Percentiles rank a stretch among this genome's conserved stretches.
These are phyloP conservation scores for Diadegma fenestrale DNA, from an alignment of 2,888 invertebrate genomes.

Conservation along the genomic window DNA sequence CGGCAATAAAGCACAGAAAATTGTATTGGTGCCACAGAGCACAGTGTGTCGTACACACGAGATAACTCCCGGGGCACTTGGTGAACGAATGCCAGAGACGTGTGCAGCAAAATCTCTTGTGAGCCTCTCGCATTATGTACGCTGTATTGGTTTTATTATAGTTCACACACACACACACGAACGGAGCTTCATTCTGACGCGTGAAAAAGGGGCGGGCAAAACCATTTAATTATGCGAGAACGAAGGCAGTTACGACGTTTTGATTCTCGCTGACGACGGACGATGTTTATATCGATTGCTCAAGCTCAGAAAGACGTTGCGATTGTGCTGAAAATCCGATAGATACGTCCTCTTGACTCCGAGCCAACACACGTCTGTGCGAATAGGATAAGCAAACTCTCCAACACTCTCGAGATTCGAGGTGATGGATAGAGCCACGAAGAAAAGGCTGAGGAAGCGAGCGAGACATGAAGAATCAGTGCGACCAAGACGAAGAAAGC, in stretches of 20 bases:
- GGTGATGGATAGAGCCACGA: neutral
- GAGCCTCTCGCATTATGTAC: slow-evolving; percentile 20
- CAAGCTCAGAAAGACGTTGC: slow-evolving; percentile 13
- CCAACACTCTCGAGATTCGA: slow-evolving; percentile 26
- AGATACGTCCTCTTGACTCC: slow-evolving; percentile 19
- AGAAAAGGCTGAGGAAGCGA: neutral
- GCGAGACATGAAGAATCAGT: neutral
- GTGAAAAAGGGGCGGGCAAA: slow-evolving; percentile 2
- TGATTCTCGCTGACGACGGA: neutral
- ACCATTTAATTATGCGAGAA: neutral
- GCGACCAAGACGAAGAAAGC: too few relatives aligned
- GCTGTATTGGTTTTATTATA: slow-evolving; percentile 52
- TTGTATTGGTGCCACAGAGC: neutral
- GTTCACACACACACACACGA: slow-evolving; percentile 25
- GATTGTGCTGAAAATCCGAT: neutral
- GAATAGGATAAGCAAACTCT: slow-evolving; percentile 41
- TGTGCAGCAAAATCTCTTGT: slow-evolving; percentile 42
- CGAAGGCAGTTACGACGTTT: neutral
- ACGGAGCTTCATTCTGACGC: neutral
- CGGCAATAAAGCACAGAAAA: slow-evolving; percentile 1
- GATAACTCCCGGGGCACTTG: slow-evolving; percentile 62
- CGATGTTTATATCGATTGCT: slow-evolving; percentile 6
- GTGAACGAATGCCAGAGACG: slow-evolving; percentile 57
- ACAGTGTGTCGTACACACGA: slow-evolving; percentile 56
- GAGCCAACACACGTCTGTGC: neutral